These are phyloP conservation scores for Cancer borealis DNA, from an alignment of 2,888 invertebrate species.

Conservation along the genomic window DNA sequence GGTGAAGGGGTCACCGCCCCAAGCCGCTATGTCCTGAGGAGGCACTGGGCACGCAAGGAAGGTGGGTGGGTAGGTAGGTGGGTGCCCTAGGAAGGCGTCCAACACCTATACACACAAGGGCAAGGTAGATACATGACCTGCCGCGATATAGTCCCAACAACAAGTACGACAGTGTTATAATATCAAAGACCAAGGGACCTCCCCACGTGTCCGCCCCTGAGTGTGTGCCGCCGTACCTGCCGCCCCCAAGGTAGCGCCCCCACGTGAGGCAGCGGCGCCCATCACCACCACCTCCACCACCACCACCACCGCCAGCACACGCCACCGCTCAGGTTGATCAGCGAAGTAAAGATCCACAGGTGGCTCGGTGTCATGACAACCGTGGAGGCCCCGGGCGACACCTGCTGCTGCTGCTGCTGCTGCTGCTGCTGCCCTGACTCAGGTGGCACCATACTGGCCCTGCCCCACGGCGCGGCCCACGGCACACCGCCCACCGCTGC, in stretches of 20 bases:
- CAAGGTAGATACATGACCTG: neutral
- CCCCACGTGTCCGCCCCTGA: conserved; percentile 14
- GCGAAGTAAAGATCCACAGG: conserved; percentile 43
- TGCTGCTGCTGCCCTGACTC: neutral
- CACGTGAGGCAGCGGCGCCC: conserved; percentile 35
- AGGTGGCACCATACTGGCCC: neutral
- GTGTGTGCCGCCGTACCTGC: neutral
- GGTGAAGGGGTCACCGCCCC: neutral
- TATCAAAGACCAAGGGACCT: neutral
- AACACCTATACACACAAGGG: neutral
- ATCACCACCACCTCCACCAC: neutral
- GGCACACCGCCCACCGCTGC: neutral
- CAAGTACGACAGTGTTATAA: neutral
- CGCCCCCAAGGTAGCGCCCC: conserved; percentile 2
- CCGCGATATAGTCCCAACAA: neutral
- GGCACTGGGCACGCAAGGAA: neutral
- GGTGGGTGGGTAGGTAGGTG: neutral
- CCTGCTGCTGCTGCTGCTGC: conserved; percentile 17
- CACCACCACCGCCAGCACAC: neutral
- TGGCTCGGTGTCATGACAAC: conserved; percentile 41
- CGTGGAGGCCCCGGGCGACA: conserved; percentile 30
- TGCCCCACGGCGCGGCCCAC: neutral
- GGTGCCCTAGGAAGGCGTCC: neutral
- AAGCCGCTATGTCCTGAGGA: neutral
- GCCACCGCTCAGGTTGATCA: conserved; percentile 5